Evolutionary conservation across 2,797 vertebrate species (phyloP).

Genomic region (Syngnathus rostellatus): DNA sequence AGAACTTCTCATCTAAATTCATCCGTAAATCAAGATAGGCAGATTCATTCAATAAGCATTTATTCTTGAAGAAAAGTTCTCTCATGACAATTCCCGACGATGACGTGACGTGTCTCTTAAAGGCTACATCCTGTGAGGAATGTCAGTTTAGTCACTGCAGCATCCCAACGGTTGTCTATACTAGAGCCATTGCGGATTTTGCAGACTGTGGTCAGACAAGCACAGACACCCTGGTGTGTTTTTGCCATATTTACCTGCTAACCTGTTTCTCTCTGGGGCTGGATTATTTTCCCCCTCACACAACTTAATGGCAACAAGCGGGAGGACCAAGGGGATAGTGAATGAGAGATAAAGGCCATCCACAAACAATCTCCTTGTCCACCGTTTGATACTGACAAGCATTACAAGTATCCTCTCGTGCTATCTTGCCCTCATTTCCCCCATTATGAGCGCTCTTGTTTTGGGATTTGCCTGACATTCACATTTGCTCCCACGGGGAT

Average conservation of each 20-base stretch:
- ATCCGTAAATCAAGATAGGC: constrained; percentile 19
- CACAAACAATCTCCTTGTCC: constrained; percentile 41
- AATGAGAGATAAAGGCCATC: constrained; percentile 48
- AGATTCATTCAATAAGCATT: constrained; percentile 21
- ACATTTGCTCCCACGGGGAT: constrained; percentile 35
- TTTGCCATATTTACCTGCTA: constrained; percentile 34
- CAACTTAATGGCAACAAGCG: constrained; percentile 44
- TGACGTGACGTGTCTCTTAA: background rate
- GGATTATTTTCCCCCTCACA: constrained; percentile 20
- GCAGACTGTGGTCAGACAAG: constrained; percentile 23
- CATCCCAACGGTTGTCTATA: constrained; percentile 10
- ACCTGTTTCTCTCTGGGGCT: constrained; percentile 28
- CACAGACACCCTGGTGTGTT: constrained; percentile 20
- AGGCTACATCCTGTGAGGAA: background rate
- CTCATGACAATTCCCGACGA: constrained; percentile 8
- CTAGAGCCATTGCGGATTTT: constrained; percentile 5
- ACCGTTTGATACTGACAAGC: constrained; percentile 53
- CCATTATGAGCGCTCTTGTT: constrained; percentile 61
- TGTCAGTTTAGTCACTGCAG: constrained; percentile 7
- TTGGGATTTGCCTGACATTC: constrained; percentile 58
- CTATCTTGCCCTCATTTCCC: constrained; percentile 52
- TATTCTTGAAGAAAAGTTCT: constrained; percentile 12
- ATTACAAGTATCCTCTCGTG: constrained; percentile 55
- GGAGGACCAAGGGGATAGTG: constrained; percentile 27
- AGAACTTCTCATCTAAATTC: constrained; percentile 19